phyloP scores from a whole-genome alignment of 2,797 vertebrate species.

The Alosa sapidissima region DNA sequence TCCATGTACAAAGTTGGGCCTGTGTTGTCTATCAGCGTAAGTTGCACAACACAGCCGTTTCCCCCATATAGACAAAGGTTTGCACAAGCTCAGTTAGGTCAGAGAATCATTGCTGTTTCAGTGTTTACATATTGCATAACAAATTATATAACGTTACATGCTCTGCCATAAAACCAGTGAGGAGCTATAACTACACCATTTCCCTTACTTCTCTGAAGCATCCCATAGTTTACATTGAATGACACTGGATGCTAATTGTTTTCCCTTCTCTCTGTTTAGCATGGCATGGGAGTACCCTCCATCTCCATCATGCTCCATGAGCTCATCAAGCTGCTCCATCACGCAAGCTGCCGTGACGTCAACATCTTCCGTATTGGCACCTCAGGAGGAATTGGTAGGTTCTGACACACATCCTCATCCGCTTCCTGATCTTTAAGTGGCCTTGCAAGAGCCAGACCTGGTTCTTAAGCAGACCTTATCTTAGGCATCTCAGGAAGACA shows the following conservation, averaged over 20 bases:
- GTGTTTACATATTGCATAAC: background rate
- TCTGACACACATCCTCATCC: background rate
- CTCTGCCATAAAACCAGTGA: background rate
- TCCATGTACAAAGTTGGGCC: conserved; percentile 86
- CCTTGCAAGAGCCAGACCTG: background rate
- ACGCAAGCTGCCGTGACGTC: conserved; percentile 79
- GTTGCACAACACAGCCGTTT: conserved; percentile 47
- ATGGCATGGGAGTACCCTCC: conserved; percentile 89
- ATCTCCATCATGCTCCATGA: conserved; percentile 90
- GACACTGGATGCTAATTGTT: background rate
- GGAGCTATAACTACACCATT: background rate
- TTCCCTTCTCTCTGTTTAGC: conserved; percentile 63
- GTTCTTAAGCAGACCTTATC: background rate
- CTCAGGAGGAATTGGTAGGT: conserved; percentile 84
- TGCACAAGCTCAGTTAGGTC: background rate
- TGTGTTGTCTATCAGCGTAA: conserved; percentile 83
- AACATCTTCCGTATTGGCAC: conserved; percentile 83
- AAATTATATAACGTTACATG: background rate
- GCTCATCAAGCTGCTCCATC: conserved; percentile 89
- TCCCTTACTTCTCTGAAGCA: background rate
- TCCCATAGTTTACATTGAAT: background rate
- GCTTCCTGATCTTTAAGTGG: background rate
- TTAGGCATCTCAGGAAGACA: background rate
- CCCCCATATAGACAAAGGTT: background rate
- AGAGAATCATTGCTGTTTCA: background rate